A percentile compares a stretch with the other conserved stretches of the same genome.
Evolutionary conservation across 2,888 invertebrate species (phyloP).

Genomic region (Eupithecia inturbata): DNA sequence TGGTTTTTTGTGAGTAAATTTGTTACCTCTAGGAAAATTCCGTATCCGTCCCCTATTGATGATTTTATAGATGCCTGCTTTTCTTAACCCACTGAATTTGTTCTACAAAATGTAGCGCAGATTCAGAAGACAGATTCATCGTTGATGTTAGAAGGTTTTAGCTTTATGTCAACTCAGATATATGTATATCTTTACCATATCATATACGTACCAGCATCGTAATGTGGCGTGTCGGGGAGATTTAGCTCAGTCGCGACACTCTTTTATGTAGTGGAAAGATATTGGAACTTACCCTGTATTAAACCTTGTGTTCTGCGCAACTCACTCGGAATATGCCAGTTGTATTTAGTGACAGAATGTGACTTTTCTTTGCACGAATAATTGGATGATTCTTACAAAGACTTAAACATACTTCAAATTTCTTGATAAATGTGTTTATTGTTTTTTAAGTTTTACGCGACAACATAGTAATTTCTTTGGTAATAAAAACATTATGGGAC

Average conservation of each 20-base stretch:
- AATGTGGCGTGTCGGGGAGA: conserved; percentile 55
- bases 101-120: not conserved
- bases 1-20: no score
- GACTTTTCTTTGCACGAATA: not conserved
- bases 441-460: not conserved
- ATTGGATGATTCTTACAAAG: not conserved
- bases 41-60: not conserved
- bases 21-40: not conserved
- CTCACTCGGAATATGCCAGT: conserved; percentile 37
- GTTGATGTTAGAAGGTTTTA: conserved; percentile 42
- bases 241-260: conserved; percentile 53
- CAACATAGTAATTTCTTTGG: not conserved
- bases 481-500: not conserved
- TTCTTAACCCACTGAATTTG: not conserved
- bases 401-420: not conserved
- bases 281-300: conserved; percentile 57
- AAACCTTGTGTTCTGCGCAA: conserved; percentile 49
- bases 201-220: conserved; percentile 42
- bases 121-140: not conserved
- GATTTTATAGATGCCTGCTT: not conserved
- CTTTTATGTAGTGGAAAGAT: conserved; percentile 65
- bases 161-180: conserved; percentile 48
- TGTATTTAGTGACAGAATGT: conserved; percentile 39
- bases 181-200: no score
- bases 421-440: no score